phyloP scores from a whole-genome alignment of 2,888 invertebrate species.

The Drosophila vallismaia region DNA sequence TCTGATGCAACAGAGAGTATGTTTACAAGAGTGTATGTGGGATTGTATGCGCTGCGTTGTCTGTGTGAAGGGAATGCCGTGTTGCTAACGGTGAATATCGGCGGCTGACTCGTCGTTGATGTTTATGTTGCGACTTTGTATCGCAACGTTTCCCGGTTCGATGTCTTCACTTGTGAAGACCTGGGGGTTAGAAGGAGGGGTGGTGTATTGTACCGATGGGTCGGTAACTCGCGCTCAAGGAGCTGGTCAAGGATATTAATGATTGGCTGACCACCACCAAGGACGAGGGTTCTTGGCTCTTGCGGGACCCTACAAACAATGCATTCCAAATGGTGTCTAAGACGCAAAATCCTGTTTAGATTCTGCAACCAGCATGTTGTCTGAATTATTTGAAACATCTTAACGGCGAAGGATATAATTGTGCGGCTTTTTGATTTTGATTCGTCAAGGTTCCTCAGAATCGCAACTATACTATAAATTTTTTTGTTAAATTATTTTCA shows the following conservation, averaged over 20 bases:
- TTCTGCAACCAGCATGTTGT: slow-evolving; percentile 17
- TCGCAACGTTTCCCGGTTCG: no score
- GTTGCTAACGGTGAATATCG: no score
- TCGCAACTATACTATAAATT: not conserved
- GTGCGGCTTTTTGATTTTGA: not conserved
- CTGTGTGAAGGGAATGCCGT: no score
- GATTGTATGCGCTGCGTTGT: no score
- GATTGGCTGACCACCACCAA: slow-evolving; percentile 56
- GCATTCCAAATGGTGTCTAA: slow-evolving; percentile 29
- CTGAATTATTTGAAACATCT: not conserved
- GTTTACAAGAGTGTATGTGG: no score
- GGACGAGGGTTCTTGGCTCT: slow-evolving; percentile 7
- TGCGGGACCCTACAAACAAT: slow-evolving; percentile 24
- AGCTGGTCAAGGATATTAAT: slow-evolving; percentile 61
- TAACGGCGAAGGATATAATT: slow-evolving; percentile 10
- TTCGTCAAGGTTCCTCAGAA: not conserved
- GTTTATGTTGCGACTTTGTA: no score
- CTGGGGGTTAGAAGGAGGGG: no score
- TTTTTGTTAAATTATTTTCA: not conserved
- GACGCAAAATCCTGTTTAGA: slow-evolving; percentile 34
- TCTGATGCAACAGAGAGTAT: no score
- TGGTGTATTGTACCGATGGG: no score
- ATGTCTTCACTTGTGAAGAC: no score
- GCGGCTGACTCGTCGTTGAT: no score
- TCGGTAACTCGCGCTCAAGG: no score